Evolutionary conservation across 1,140 invertebrate genomes (phyloP).

Genomic region (Ridgeia piscesae): DNA sequence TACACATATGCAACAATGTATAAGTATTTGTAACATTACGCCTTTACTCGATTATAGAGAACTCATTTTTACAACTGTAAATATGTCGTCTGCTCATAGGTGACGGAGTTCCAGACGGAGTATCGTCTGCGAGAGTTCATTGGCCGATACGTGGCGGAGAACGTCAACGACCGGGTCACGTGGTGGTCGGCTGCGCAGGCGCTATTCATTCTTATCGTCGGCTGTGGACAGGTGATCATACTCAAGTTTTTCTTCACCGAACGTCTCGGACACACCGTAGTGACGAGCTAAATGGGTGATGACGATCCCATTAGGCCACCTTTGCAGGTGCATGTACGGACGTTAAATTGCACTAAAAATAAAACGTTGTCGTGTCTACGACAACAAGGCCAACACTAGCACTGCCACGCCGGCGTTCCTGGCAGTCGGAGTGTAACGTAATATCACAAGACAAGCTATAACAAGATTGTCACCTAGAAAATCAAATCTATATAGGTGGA

Average conservation of each 20-base stretch:
- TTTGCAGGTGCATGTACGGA: too few species aligned
- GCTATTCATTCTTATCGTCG: slow-evolving; percentile 76
- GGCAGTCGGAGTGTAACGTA: too few species aligned
- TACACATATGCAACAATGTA: neutral
- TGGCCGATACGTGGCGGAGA: slow-evolving; percentile 89
- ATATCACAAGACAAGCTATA: too few species aligned
- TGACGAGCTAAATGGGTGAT: neutral
- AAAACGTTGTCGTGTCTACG: too few species aligned
- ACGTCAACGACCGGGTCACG: slow-evolving; percentile 87
- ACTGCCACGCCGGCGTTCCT: too few species aligned
- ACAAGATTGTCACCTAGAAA: too few species aligned
- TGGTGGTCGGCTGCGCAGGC: slow-evolving; percentile 91
- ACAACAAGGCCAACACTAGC: too few species aligned
- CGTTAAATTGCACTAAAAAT: too few species aligned
- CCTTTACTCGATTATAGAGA: neutral
- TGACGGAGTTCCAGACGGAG: slow-evolving; percentile 79
- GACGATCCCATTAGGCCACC: too few species aligned
- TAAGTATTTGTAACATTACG: neutral
- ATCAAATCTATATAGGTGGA: too few species aligned
- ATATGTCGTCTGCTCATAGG: slow-evolving; percentile 23
- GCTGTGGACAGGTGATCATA: slow-evolving; percentile 86
- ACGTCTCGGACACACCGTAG: neutral
- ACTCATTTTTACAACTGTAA: slow-evolving; percentile 1
- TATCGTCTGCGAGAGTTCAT: slow-evolving; percentile 91
- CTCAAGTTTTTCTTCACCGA: slow-evolving; percentile 84